These are phyloP conservation scores for Drosophila sulfurigaster DNA, from an alignment of 1,140 invertebrate genomes.

Conservation along the genomic window DNA sequence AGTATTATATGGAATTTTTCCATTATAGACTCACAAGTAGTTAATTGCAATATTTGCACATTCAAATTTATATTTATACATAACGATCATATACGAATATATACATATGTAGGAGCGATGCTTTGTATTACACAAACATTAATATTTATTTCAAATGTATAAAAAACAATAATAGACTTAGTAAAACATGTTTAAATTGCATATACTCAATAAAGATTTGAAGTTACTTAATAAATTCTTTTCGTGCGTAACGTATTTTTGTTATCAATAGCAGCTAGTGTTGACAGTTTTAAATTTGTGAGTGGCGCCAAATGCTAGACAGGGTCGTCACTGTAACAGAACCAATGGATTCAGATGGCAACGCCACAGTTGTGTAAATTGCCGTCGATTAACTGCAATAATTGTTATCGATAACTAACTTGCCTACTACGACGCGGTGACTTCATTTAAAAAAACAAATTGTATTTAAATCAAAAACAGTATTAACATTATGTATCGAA, in stretches of 20 bases:
- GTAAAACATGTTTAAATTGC: conserved; percentile 38
- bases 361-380: background rate
- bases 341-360: background rate
- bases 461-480: background rate
- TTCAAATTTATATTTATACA: conserved; percentile 31
- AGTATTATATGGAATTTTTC: conserved; percentile 61
- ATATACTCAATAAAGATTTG: conserved; percentile 54
- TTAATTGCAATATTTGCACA: conserved; percentile 52
- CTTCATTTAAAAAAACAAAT: conserved; percentile 31
- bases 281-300: background rate
- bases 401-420: conserved; percentile 13
- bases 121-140: conserved; percentile 45
- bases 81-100: conserved; percentile 30
- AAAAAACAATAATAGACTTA: conserved; percentile 62
- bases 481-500: conserved; percentile 51
- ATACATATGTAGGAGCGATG: conserved; percentile 46
- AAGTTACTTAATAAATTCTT: conserved; percentile 26
- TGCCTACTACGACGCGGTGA: conserved; percentile 7
- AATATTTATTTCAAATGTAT: conserved; percentile 36
- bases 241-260: background rate
- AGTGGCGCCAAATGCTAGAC: background rate
- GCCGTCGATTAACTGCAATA: background rate
- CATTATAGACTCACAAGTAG: conserved; percentile 53
- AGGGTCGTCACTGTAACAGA: background rate
- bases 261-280: background rate